These are phyloP conservation scores for Cyrtonyx montezumae DNA, from an alignment of 2,113 vertebrate species.

Conservation along the genomic window DNA sequence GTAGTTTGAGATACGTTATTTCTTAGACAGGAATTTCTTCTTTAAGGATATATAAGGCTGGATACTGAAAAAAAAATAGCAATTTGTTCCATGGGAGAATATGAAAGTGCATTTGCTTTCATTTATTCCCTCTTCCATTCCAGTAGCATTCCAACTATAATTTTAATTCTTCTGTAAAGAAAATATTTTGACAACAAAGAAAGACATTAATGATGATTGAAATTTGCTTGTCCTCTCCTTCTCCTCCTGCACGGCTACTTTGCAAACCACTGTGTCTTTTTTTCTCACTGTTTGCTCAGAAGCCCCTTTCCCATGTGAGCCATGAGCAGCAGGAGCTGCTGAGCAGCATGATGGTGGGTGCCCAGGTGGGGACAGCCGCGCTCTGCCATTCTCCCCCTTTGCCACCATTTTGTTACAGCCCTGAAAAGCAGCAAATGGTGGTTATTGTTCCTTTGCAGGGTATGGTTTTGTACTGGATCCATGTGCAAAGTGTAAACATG, in stretches of 20 bases:
- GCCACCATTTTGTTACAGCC: constrained; percentile 80
- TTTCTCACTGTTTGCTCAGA: constrained; percentile 28
- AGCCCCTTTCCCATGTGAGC: neutral
- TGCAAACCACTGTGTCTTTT: constrained; percentile 3
- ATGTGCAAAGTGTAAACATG: constrained; percentile 83
- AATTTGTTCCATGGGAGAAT: neutral
- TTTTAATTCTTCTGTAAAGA: constrained; percentile 55
- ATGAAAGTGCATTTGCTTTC: neutral
- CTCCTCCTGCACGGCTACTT: constrained; percentile 16
- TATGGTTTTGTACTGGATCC: constrained; percentile 82
- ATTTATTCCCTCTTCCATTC: constrained; percentile 14
- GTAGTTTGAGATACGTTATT: neutral
- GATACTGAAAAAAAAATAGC: constrained; percentile 6
- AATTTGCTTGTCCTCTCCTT: constrained; percentile 71
- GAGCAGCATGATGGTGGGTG: neutral
- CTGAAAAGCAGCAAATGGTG: constrained; percentile 82
- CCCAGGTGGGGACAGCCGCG: constrained; percentile 46
- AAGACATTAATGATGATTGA: constrained; percentile 27
- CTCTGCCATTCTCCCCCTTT: constrained; percentile 55
- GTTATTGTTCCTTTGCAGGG: constrained; percentile 82
- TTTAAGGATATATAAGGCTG: constrained; percentile 1
- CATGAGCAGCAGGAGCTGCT: constrained; percentile 21
- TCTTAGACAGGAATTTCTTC: neutral
- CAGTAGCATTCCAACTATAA: constrained; percentile 36
- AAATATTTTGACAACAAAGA: constrained; percentile 66